Conservation (phyloP, 2,888 invertebrate genomes). For the Poecilus cupreus region DNA sequence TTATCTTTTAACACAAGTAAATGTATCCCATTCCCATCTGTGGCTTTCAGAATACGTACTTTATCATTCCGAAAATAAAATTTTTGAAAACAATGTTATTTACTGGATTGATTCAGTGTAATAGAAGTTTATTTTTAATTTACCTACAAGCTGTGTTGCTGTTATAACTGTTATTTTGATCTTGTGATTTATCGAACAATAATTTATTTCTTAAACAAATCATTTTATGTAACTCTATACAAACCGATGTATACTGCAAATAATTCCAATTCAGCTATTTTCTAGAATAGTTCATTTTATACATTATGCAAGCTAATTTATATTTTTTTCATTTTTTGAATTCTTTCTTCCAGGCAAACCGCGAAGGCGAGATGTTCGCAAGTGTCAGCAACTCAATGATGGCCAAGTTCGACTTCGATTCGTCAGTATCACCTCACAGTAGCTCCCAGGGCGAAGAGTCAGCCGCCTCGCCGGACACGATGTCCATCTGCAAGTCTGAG, state of each 20-base stretch:
- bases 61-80: too few relatives aligned
- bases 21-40: too few relatives aligned
- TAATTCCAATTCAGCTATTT: not conserved
- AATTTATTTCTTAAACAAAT: too few relatives aligned
- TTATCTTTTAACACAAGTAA: too few relatives aligned
- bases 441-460: slow-evolving; percentile 86
- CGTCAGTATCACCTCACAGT: slow-evolving; percentile 84
- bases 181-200: too few relatives aligned
- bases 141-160: too few relatives aligned
- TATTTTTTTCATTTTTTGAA: slow-evolving; percentile 52
- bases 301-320: not conserved
- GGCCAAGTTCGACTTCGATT: slow-evolving; percentile 87
- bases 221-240: not conserved
- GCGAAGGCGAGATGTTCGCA: slow-evolving; percentile 88
- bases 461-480: slow-evolving; percentile 84
- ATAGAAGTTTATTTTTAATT: too few relatives aligned
- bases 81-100: too few relatives aligned
- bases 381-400: slow-evolving; percentile 88
- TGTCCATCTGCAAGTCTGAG: slow-evolving; percentile 94
- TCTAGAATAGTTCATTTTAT: not conserved
- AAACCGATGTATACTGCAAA: not conserved
- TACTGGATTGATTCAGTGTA: too few relatives aligned
- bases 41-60: too few relatives aligned
- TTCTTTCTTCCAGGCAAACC: slow-evolving; percentile 78
- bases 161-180: too few relatives aligned